Evolutionary conservation across 1,140 invertebrate species (phyloP), one percentile per base, ranked within the genome.

Genomic region (Bombus consobrinus): DNA sequence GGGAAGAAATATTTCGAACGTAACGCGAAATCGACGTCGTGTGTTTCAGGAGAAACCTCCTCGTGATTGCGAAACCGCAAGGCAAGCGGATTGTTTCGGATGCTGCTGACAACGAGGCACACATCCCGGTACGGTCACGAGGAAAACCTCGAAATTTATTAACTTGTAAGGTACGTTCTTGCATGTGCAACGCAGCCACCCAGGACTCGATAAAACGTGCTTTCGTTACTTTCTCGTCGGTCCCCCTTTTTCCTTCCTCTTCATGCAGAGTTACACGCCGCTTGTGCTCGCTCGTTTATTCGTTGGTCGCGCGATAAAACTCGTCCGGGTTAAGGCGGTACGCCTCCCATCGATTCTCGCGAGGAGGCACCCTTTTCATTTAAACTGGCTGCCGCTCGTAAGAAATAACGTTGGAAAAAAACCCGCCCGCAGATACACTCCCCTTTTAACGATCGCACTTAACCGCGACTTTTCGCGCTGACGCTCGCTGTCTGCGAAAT

Each of bases 141-240:
- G 87, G 89, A 79, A 91, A 91, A 88, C 84, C 71, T 41, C 0
- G 79, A 78, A 87, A 90, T 91, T 91, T 91, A 91, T 91, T 77
- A 90, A 90, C 90, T 90, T 85, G 90, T 87, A 87, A 89, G 89
- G 89, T 89, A 89, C 87, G 90, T 90, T 91, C 79, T 87, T 87
- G 74, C 81, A 71, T 39, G 64, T 43, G 71, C 82, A 78, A 53
- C 78, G 18, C 13, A 81, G 72, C 86, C 87, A 88, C 83, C 86
- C 89, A 77, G 80, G 73, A 86, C 87, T 83, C 87, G 79, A 87
- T 87, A 90, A 91, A 90, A 83, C 81, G 85, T 87, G 83, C 87
- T 90, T 91, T 91, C 90, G 83, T 91, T 91, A 86, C 89, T 90
- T 90, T 90, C 89, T 82, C 89, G 87, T 47, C 39, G 79, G 80